phyloP scores from a whole-genome alignment of 2,113 vertebrate species.

The Caranx ignobilis region DNA sequence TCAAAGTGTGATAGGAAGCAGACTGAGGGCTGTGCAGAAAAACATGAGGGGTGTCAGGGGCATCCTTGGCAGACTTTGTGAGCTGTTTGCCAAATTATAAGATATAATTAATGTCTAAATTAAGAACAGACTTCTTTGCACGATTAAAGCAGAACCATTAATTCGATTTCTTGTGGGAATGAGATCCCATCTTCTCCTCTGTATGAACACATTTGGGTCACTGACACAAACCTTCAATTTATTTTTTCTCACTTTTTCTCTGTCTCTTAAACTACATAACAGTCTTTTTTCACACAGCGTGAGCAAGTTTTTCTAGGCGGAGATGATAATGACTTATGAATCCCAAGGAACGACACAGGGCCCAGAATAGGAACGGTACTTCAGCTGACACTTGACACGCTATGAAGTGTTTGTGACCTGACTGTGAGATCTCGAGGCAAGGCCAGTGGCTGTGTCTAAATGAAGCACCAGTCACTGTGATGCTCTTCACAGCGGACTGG shows the following conservation, averaged over 20 bases:
- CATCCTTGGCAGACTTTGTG: conserved; percentile 58
- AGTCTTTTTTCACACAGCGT: not conserved
- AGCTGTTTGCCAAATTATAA: conserved; percentile 67
- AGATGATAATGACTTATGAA: conserved; percentile 47
- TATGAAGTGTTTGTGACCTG: conserved; percentile 65
- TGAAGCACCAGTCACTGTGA: conserved; percentile 50
- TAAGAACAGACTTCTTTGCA: conserved; percentile 69
- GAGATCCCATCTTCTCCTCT: conserved; percentile 43
- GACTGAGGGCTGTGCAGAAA: conserved; percentile 46
- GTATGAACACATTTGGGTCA: conserved; percentile 43
- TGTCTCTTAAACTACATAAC: not conserved
- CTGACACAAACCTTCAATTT: not conserved
- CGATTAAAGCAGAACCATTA: conserved; percentile 56
- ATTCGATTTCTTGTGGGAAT: conserved; percentile 51
- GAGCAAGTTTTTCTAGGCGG: conserved; percentile 13
- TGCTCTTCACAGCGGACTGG: conserved; percentile 50
- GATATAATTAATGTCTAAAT: conserved; percentile 76
- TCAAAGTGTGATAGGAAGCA: conserved; percentile 55
- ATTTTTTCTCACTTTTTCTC: not conserved
- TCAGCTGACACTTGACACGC: conserved; percentile 57
- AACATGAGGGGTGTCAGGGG: conserved; percentile 51
- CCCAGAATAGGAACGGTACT: conserved; percentile 52
- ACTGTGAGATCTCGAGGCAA: conserved; percentile 47
- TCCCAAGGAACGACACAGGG: conserved; percentile 24
- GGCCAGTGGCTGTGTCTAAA: conserved; percentile 52